Evolutionary conservation across 2,113 vertebrate genomes (phyloP).

Genomic region (Indicator maculatus): DNA sequence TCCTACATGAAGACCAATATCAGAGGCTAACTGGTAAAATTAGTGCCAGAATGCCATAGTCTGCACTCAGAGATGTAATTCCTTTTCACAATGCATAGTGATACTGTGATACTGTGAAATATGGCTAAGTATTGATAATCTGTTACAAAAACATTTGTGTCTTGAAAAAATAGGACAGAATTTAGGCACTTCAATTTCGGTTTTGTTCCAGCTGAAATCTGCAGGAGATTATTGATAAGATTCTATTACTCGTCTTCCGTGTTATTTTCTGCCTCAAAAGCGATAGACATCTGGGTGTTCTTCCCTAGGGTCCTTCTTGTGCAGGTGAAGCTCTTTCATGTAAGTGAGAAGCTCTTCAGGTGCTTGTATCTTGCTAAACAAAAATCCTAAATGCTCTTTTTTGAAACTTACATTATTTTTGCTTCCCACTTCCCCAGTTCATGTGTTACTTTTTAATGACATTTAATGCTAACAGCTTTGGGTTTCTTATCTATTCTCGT

Average conservation of each 20-base stretch:
- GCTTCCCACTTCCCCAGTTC: background rate
- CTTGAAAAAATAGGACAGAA: background rate
- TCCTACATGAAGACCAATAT: background rate
- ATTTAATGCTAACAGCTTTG: background rate
- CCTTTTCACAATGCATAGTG: background rate
- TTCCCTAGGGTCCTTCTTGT: background rate
- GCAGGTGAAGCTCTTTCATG: background rate
- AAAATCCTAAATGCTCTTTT: background rate
- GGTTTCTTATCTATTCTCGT: conserved; percentile 34
- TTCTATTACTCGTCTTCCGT: background rate
- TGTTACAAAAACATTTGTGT: background rate
- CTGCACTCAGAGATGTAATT: background rate
- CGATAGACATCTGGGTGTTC: background rate
- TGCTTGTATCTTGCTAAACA: background rate
- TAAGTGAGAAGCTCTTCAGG: background rate
- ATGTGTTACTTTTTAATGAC: conserved; percentile 16
- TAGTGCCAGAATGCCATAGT: background rate
- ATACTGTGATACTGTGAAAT: background rate
- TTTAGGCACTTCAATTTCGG: background rate
- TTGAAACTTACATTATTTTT: background rate
- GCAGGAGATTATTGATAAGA: background rate
- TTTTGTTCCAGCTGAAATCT: background rate
- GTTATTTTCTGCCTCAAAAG: background rate
- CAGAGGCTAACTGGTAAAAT: background rate
- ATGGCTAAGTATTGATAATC: background rate